phyloP scores from a whole-genome alignment of 1,140 invertebrate species.

The Pogonomyrmex californicus region DNA sequence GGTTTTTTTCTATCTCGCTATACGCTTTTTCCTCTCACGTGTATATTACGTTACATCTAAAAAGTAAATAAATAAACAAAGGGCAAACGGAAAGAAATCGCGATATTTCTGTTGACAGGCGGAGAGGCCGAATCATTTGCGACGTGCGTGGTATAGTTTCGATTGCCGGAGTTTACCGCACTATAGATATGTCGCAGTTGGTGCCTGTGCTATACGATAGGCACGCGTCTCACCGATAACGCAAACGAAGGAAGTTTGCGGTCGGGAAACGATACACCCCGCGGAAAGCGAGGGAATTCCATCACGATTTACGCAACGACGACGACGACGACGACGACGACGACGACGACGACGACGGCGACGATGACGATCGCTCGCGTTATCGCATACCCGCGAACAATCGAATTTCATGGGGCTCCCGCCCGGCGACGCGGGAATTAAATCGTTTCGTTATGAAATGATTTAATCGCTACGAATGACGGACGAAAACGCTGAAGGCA shows the following conservation, averaged over 20 bases:
- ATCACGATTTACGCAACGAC: slow-evolving; percentile 1
- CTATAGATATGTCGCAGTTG: slow-evolving; percentile 20
- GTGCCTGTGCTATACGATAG: slow-evolving; percentile 7
- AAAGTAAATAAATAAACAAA: neutral
- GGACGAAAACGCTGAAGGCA: neutral
- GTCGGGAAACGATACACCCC: slow-evolving; percentile 9
- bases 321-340: neutral
- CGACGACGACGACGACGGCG: neutral
- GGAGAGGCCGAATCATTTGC: slow-evolving; percentile 20
- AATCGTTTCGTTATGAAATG: neutral
- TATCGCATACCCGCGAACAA: neutral
- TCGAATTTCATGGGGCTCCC: slow-evolving; percentile 5
- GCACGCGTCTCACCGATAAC: slow-evolving; percentile 30
- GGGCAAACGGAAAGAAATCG: neutral
- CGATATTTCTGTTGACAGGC: slow-evolving; percentile 6
- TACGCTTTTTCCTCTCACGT: neutral
- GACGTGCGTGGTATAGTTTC: neutral
- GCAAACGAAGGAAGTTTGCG: slow-evolving; percentile 28
- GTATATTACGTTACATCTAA: neutral
- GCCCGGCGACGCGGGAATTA: neutral
- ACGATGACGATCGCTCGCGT: neutral
- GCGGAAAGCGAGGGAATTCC: neutral
- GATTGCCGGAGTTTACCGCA: neutral
- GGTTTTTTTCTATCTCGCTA: slow-evolving; percentile 10
- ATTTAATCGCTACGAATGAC: too few species aligned